phyloP scores from a whole-genome alignment of 2,888 invertebrate genomes.

The Cancer borealis region DNA sequence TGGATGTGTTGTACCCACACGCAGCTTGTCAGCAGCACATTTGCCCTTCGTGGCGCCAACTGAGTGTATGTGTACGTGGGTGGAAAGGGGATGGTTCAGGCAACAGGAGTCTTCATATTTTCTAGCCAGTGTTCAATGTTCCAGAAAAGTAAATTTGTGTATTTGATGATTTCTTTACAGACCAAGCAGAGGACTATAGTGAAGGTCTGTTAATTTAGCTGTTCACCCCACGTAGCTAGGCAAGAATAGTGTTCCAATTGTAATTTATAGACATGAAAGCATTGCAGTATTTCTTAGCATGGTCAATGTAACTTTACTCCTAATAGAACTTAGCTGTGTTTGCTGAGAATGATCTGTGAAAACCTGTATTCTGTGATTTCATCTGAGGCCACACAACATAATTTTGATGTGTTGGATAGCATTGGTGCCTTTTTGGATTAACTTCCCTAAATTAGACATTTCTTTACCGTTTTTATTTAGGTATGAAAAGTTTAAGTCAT shows the following conservation, averaged over 20 bases:
- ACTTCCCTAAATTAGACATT: background rate
- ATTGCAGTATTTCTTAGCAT: background rate
- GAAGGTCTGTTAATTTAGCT: background rate
- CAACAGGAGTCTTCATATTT: slow-evolving; percentile 28
- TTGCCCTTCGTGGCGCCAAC: too few species aligned
- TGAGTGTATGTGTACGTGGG: background rate
- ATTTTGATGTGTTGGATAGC: too few species aligned
- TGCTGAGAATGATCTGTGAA: background rate
- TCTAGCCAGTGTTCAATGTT: background rate
- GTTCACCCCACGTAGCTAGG: background rate
- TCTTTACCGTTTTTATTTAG: background rate
- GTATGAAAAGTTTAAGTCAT: background rate
- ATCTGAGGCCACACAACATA: background rate
- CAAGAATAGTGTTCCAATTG: background rate
- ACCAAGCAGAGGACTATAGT: slow-evolving; percentile 36
- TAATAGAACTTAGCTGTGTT: background rate
- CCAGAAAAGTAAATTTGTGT: background rate
- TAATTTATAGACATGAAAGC: background rate
- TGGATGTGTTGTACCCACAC: too few species aligned
- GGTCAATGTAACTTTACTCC: background rate
- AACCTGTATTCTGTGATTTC: background rate
- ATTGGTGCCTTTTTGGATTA: too few species aligned
- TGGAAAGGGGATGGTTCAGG: too few species aligned
- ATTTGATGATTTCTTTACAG: background rate
- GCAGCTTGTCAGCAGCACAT: too few species aligned